Evolutionary conservation across 1,140 invertebrate species (phyloP), one percentile per base, ranked within the genome.

Genomic region (Danaus melanippus): DNA sequence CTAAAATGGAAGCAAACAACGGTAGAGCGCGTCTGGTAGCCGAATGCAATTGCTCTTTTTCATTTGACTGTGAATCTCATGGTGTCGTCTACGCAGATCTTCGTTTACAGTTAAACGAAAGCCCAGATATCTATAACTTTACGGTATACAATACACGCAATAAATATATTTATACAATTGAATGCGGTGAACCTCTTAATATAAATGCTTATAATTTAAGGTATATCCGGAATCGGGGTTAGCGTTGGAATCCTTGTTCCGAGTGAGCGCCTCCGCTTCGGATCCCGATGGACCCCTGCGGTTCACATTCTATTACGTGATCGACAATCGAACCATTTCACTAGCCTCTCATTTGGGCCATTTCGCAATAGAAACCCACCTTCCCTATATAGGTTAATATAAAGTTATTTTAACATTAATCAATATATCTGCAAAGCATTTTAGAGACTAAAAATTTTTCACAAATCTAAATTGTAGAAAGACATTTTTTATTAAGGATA

Each of bases 241-340:
- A 17, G 69, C 71, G 4, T 21, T 76, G 53, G 62, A 74, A 21
- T 69, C 74, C 12, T 9, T 70, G 8, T 74, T 69, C 47, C 66
- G 69, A 6, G 56, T 76, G n/a, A 74, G 67, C 12, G 68, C 62
- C 4, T 50, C 61, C 3, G 63, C 58, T 3, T 10, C 21, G n/a
- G 71, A 74, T 11, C 2, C 17, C 4, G 60, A 70, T 41, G 46
- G 12, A 0, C 71, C 71, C 6, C 39, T 74, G 7, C 21, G 12
- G 2, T 74, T 71, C 48, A 58, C 54, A 2, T 74, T 74, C 56
- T 67, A 62, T 52, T 71, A 64, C 44, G 47, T 46, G 15, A 15
- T 65, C 10, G 56, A 50, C 8, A 53, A 59, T 42, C 51, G 64
- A 8, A 40, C 58, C 1, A 39, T 71, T 9, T 43, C 69, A 12